Base-by-base conservation (phyloP, 23 tunicate genomes). In the Oikopleura vanhoeffeni region DNA sequence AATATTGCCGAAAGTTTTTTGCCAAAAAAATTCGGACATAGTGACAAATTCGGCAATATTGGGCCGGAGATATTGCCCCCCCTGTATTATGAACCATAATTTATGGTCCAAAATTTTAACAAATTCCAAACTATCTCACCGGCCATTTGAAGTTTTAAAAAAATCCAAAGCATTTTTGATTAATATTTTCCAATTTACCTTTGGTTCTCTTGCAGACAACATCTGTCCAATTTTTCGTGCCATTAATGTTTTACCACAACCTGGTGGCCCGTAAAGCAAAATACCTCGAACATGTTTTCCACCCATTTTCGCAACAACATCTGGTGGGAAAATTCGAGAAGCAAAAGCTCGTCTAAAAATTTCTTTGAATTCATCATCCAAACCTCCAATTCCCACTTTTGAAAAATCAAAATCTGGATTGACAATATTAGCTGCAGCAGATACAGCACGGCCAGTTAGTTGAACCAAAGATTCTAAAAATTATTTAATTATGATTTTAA, bases 221-320 rank as follows among this genome's bases (percentile, higher is more conserved):
- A 93, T 93, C 64, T 86, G 90, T 27, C 98, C 98, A 42, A 93
- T 93, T 84, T 93, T 93, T n/a, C 98, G 89, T 34, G 98, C 98
- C 91, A 89, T 90, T 40, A 93, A 84, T 1, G 98, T 93, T 76
- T 93, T 93, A 41, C 98, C 98, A 85, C 98, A 93, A 35, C 98
- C 98, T 75, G 85, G 40, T 0, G 67, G 39, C 27, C 39, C 83
- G 83, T 76, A 33, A 34, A 33, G 39, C 13, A 76, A 27, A 76
- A 76, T 33, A 76, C 39, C 39, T 76, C 90, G 90, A 34, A 93
- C 94, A 42, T 93, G 98, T 76, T 93, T 93, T 39, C 89, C 94
- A 32, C 98, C 98, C 94, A 93, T 90, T 41, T 57, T 83, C 57
- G 89, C 98, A 32, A 90, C 87, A 36, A 90, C 83, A 40, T 93